Percentiles rank a stretch among this genome's conserved stretches.
phyloP scores from a whole-genome alignment of 2,113 vertebrate species.

The Miniopterus natalensis region DNA sequence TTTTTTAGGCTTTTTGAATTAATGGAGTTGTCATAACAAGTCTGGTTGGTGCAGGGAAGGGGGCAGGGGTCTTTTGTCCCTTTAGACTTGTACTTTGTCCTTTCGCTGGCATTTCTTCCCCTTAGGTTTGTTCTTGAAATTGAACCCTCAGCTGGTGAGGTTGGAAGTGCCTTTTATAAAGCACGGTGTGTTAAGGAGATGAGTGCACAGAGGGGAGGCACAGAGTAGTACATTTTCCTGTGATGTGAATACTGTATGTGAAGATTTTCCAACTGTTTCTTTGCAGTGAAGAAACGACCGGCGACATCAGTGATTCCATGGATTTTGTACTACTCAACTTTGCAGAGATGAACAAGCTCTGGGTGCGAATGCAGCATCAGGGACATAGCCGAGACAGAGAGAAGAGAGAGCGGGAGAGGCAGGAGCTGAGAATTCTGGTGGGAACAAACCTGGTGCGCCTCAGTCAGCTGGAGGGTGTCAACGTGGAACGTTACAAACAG shows the following conservation, averaged over 20 bases:
- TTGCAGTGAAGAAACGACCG: constrained; percentile 96
- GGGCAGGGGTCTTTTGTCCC: background rate
- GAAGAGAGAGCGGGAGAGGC: constrained; percentile 97
- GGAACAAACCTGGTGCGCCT: constrained; percentile 98
- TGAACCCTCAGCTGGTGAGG: background rate
- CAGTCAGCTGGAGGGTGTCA: constrained; percentile 98
- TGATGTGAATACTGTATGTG: background rate
- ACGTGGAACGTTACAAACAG: constrained; percentile 99
- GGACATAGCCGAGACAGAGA: constrained; percentile 98
- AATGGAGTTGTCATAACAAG: background rate
- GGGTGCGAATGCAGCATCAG: constrained; percentile 99
- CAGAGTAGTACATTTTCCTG: background rate
- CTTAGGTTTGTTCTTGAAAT: constrained; percentile 5
- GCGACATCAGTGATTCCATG: constrained; percentile 97
- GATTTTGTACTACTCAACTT: constrained; percentile 99
- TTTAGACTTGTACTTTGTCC: background rate
- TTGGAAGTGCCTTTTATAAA: background rate
- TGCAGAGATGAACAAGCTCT: constrained; percentile 99
- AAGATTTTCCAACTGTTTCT: constrained; percentile 22
- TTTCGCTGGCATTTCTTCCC: background rate
- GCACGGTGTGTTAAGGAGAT: background rate
- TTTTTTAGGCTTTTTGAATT: background rate
- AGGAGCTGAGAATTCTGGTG: constrained; percentile 97
- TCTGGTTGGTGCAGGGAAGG: background rate
- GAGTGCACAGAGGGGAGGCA: background rate